Evolutionary conservation across 2,888 invertebrate genomes (phyloP), one percentile per base, ranked within the genome.

Genomic region (Arge pagana): DNA sequence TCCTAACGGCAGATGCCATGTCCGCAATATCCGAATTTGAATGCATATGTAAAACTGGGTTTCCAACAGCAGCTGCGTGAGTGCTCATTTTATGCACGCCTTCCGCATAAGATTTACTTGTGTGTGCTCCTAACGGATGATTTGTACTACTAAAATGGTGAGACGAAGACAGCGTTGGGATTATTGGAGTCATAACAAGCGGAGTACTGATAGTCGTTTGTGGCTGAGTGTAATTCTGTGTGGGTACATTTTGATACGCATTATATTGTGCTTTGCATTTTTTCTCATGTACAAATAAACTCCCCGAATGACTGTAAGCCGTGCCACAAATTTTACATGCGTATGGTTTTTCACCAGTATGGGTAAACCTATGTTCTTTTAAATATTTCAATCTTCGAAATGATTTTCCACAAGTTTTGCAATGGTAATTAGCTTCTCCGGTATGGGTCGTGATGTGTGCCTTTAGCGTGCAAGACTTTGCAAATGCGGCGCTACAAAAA

Each of bases 381-480:
- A 72, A 50, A 26, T 72, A 73, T n/a, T 72, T 72, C 2, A 72
- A 37, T 23, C 73, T 51, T 18, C 70, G 59, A 16, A 73, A 73
- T 0, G 72, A 70, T 51, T 73, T 73, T 0, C 70, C 71, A n/a
- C 73, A 73, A 1, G 72, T 73, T 59, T 72, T 72, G 26, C 73
- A 73, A 35, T 71, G 72, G 51, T 73, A 73, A 62, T 73, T 73
- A 1, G 73, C 73, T 45, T 73, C 73, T 1, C 73, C 73, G 0
- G 73, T 73, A 37, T 73, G 73, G 3, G 71, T 72, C 10, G 73
- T 73, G 15, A 73, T 70, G 40, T 73, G 73, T 1, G 72, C 71
- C 50, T 73, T 73, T 0, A 73, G 55, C 4, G 73, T 72, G 43
- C 72, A 73, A 3, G 72, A 72, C 52, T 73, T 73, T 0, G 73